phyloP scores from a whole-genome alignment of 2,113 vertebrate species.

The Chunga burmeisteri region DNA sequence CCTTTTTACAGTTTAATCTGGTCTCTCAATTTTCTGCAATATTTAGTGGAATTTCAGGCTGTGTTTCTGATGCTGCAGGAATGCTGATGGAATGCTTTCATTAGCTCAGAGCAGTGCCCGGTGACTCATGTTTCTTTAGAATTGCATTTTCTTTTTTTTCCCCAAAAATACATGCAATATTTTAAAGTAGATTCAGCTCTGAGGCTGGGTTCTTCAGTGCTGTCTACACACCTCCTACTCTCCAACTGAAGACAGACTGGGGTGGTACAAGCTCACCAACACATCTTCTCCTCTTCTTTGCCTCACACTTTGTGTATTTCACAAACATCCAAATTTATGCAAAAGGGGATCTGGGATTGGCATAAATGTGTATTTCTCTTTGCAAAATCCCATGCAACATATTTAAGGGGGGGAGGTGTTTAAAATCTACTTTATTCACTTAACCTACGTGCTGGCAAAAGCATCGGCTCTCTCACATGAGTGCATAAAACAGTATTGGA shows the following conservation, averaged over 20 bases:
- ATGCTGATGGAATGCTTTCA: conserved; percentile 49
- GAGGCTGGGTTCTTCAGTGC: neutral
- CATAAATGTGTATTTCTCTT: neutral
- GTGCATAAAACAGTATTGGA: neutral
- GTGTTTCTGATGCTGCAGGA: neutral
- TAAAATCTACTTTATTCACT: neutral
- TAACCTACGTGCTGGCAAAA: neutral
- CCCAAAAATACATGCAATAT: neutral
- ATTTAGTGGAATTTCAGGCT: conserved; percentile 20
- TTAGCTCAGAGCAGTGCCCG: neutral
- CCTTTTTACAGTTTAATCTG: neutral
- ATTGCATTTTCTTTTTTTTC: neutral
- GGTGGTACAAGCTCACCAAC: neutral
- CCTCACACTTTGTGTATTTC: neutral
- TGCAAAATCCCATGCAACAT: neutral
- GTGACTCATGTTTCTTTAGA: neutral
- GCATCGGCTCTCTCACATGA: neutral
- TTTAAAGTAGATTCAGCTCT: neutral
- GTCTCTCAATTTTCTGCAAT: neutral
- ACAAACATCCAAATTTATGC: neutral
- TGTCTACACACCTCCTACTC: neutral
- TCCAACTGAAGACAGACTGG: neutral
- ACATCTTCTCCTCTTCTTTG: neutral
- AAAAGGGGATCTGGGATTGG: neutral
- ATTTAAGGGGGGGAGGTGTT: neutral